phyloP scores from a whole-genome alignment of 2,113 vertebrate species.

The Holacanthus passer region DNA sequence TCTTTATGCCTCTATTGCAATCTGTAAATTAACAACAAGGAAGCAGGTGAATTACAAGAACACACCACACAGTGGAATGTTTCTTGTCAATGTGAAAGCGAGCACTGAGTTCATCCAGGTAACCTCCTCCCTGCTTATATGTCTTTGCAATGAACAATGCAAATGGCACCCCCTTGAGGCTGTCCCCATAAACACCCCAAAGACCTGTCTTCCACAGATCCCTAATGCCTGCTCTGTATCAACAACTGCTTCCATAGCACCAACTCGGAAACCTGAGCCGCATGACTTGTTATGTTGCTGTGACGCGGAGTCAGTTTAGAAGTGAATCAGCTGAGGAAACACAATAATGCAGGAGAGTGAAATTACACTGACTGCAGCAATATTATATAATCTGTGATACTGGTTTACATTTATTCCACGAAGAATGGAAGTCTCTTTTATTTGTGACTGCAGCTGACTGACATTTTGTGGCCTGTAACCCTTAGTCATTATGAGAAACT shows the following conservation, averaged over 20 bases:
- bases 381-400: neutral
- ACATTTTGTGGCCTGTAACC: neutral
- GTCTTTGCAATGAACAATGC: neutral
- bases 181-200: neutral
- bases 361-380: slow-evolving; percentile 1
- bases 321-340: neutral
- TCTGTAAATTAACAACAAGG: slow-evolving; percentile 10
- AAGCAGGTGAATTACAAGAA: neutral
- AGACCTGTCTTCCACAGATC: neutral
- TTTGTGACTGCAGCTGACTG: neutral
- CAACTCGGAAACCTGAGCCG: slow-evolving; percentile 39
- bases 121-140: neutral
- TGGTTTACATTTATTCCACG: neutral
- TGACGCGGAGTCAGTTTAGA: neutral
- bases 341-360: neutral
- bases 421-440: neutral
- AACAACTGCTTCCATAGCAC: slow-evolving; percentile 29
- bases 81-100: neutral
- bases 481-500: neutral
- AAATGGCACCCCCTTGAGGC: slow-evolving; percentile 33
- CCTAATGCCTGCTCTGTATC: neutral
- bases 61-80: neutral
- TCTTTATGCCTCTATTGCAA: slow-evolving; percentile 41
- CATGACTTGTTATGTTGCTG: neutral
- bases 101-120: neutral